A percentile compares a stretch with the other conserved stretches of the same genome.
Conservation (phyloP, 1,140 invertebrate genomes). For the Ericerus pela region DNA sequence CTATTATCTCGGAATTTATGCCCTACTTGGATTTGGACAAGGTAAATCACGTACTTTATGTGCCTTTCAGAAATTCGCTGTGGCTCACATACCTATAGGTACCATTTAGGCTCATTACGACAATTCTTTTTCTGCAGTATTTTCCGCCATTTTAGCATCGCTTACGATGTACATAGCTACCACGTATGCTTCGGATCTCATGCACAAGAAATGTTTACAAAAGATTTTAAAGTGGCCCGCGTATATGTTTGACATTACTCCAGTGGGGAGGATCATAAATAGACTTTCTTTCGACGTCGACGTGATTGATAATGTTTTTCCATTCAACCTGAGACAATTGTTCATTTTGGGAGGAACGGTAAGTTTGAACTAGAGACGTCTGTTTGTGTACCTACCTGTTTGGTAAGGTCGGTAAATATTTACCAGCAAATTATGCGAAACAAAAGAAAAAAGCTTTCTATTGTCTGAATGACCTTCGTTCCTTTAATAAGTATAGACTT, state of each 20-base stretch:
- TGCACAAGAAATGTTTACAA: conserved; percentile 58
- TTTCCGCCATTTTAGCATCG: neutral
- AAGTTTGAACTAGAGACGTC: too few species aligned
- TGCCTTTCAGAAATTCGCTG: neutral
- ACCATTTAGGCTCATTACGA: neutral
- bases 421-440: too few species aligned
- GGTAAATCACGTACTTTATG: conserved; percentile 39
- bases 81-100: too few species aligned
- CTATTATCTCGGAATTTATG: conserved; percentile 76
- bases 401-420: too few species aligned
- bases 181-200: conserved; percentile 49
- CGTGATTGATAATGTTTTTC: conserved; percentile 53
- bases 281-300: conserved; percentile 55
- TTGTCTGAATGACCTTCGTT: too few species aligned
- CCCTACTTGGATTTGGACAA: conserved; percentile 69
- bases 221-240: conserved; percentile 57
- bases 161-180: conserved; percentile 24
- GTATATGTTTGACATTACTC: conserved; percentile 77
- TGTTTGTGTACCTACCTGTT: too few species aligned
- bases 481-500: too few species aligned
- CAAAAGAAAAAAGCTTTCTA: too few species aligned
- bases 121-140: neutral
- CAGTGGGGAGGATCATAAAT: conserved; percentile 66
- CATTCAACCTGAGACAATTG: conserved; percentile 31
- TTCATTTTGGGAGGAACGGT: conserved; percentile 36